Base-by-base conservation (phyloP, 1,140 invertebrate species). In the Glossosoma conforme region DNA sequence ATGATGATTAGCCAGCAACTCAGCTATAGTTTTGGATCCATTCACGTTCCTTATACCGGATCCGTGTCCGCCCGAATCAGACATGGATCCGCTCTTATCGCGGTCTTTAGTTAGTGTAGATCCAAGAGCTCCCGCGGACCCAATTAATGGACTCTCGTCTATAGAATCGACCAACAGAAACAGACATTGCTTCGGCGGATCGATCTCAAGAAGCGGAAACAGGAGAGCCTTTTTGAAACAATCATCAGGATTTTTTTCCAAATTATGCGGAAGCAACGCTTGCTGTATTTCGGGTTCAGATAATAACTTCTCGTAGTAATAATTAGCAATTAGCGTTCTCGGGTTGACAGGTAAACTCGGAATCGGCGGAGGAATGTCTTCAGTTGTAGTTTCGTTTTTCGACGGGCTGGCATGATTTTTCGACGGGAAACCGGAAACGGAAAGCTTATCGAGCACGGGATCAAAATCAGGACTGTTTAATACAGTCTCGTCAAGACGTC, bases 111-210 rank as follows among this genome's bases (percentile, higher is more conserved):
- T 70, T 20, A 71, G 48, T 0, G 70, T 71, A 4, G 68, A 69
- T 59, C 63, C 69, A n/a, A n/a, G n/a, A 3, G 35, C 33, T 32
- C 40, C 30, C 6, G 24, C 35, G 8, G 46, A 38, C n/a, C 51
- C 51, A 2, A 68, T 70, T 8, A 72, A 66, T 46, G 70, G 70
- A 40, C 75, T 84, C 64, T 95, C 92, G 65, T 97, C 93, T 15
- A 97, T 88, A 0, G 91, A 94, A 63, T 97, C 93, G 1, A 97
- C 89, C 8, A 97, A 66, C 9, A 96, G 73, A 59, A 95, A 84
- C 47, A 94, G 77, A 14, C 87, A 85, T 36, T 86, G 86, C 56
- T 92, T 89, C 2, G 85, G 87, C 25, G 83, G 85, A 54, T 87
- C 87, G 1, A 89, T 82, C 65, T 91, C 89, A n/a, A 90, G 67